Evolutionary conservation across 2,888 invertebrate species (phyloP), one percentile per base, ranked within the genome.

Genomic region (Dolomedes plantarius): DNA sequence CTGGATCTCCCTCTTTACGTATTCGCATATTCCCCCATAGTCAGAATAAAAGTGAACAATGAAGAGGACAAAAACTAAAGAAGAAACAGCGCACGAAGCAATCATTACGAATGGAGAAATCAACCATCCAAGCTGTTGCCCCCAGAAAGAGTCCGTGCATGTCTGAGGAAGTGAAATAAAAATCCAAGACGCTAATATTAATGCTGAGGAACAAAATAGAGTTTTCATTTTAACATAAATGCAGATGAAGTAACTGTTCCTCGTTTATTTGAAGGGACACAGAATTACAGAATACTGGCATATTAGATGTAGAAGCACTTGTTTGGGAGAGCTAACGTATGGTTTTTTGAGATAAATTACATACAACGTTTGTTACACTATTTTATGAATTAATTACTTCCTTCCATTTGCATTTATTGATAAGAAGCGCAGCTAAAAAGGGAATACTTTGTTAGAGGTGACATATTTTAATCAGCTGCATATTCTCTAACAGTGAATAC

Each of bases 1-100:
- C 9, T 39, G 46, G 28, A 36, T 28, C 72, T 72, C 62, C 71
- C 65, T 72, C 36, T 50, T 72, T 76, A 71, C 76, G 64, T 75
- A 76, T 76, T 82, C 82, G 76, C 82, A 76, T 82, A 82, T 82
- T 76, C 82, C 46, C 41, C 65, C 29, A 74, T 74, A 56, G 74
- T 56, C 29, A 39, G 73, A 85, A 85, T 85, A 85, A 85, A 78
- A 85, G 76, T 73, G 83, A 77, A 77, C 77, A 85, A 77, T 85
- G 56, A 72, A 65, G 39, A 29, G 29, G 73, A 73, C 67, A 72
- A 77, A 83, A 77, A 77, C 67, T 67, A 62, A 13, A 73, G 0
- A 13, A 27, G 69, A 27, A 67, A 32, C 73, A 65, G 29, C 50
- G 77, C 65, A 85, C 73, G 67, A 72, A 73, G 73, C 77, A 77